Percentiles rank a stretch among this genome's conserved stretches.
Evolutionary conservation across 1,140 invertebrate genomes (phyloP).

Genomic region (Drosophila neocordata): DNA sequence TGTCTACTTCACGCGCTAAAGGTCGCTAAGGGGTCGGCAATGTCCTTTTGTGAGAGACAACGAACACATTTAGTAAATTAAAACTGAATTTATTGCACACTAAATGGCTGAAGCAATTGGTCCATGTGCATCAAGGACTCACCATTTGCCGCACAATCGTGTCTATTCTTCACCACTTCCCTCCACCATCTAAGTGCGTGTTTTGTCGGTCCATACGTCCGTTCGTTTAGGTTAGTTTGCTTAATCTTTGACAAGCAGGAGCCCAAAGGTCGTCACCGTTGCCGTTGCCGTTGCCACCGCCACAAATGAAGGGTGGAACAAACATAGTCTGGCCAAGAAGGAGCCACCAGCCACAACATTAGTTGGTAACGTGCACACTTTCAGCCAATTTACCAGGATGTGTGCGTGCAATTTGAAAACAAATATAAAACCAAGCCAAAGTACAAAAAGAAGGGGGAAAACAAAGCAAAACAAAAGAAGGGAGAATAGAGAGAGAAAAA

Average conservation of each 20-base stretch:
- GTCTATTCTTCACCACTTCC: constrained; percentile 15
- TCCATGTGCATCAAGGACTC: constrained; percentile 48
- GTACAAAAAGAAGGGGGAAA: not conserved
- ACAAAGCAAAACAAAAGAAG: not conserved
- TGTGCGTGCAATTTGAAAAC: constrained; percentile 50
- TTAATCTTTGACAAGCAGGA: constrained; percentile 77
- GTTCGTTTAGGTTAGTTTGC: constrained; percentile 70
- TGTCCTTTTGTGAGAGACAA: constrained; percentile 35
- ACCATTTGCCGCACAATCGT: constrained; percentile 13
- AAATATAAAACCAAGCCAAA: constrained; percentile 27
- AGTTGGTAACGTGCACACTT: constrained; percentile 22
- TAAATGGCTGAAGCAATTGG: constrained; percentile 69
- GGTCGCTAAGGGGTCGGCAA: not conserved
- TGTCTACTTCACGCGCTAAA: constrained; percentile 67
- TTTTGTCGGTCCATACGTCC: constrained; percentile 37
- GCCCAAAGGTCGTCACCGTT: constrained; percentile 66
- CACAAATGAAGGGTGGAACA: constrained; percentile 32
- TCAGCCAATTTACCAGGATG: constrained; percentile 17
- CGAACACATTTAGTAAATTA: constrained; percentile 80
- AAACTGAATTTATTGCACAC: constrained; percentile 79
- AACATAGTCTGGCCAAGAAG: constrained; percentile 26
- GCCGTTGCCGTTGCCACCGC: constrained; percentile 40
- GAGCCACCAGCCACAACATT: constrained; percentile 24
- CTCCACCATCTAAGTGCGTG: constrained; percentile 37
- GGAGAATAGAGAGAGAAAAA: not conserved